Evolutionary conservation across 2,113 vertebrate species (phyloP).

Genomic region (Pyrgilauda ruficollis): DNA sequence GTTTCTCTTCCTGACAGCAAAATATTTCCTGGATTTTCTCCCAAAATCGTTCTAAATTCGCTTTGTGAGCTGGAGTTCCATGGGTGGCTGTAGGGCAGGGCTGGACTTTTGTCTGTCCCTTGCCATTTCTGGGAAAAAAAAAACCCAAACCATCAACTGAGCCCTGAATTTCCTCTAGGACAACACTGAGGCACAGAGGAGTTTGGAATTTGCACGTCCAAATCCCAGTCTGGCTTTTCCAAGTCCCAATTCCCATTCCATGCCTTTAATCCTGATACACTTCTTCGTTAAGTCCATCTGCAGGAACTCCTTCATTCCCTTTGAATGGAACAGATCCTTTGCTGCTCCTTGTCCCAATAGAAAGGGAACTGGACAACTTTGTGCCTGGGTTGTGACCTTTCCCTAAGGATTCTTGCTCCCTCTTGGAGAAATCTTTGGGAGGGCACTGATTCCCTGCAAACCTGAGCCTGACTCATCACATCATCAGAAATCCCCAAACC

Average conservation of each 20-base stretch:
- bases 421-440: neutral
- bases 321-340: neutral
- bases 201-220: neutral
- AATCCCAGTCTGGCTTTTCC: neutral
- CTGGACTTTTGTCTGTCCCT: neutral
- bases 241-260: neutral
- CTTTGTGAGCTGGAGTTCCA: neutral
- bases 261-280: neutral
- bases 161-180: neutral
- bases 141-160: neutral
- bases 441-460: neutral
- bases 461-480: neutral
- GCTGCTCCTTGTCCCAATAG: neutral
- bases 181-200: neutral
- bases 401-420: neutral
- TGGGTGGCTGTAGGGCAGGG: neutral
- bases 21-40: neutral
- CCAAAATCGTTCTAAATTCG: fast-evolving
- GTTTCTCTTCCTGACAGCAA: neutral
- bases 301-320: neutral
- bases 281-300: neutral
- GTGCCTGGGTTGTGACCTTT: neutral
- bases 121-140: neutral
- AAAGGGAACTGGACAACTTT: neutral
- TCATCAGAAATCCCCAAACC: neutral